Conservation (phyloP, 2,113 vertebrate genomes). For the Pavo muticus region DNA sequence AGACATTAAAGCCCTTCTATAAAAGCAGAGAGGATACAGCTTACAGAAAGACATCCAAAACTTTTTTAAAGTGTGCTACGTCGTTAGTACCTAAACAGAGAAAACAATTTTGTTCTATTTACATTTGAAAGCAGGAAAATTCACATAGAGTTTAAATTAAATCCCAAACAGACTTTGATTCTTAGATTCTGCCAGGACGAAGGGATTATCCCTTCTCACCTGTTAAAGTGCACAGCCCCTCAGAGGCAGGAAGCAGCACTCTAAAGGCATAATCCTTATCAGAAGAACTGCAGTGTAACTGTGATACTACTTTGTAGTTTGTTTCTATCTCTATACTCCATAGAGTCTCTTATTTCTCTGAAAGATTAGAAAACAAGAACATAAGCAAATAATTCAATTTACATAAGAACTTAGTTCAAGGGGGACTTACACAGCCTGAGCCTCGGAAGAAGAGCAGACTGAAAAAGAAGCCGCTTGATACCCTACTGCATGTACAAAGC, state of each 20-base stretch:
- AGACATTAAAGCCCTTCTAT: neutral
- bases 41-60: neutral
- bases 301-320: neutral
- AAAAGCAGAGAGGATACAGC: neutral
- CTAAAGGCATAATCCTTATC: neutral
- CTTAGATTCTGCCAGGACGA: neutral
- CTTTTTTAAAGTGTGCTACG: neutral
- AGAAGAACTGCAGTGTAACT: neutral
- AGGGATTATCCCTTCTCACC: neutral
- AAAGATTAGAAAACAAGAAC: neutral
- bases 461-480: neutral
- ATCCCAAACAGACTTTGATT: neutral
- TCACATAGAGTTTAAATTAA: too few relatives aligned
- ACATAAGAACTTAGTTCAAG: neutral
- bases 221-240: neutral
- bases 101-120: neutral
- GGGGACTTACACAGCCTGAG: neutral
- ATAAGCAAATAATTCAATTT: neutral
- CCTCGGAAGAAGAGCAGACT: neutral
- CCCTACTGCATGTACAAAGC: neutral
- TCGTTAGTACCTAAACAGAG: neutral
- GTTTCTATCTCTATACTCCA: neutral
- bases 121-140: neutral
- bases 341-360: neutral
- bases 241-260: neutral